These are phyloP conservation scores for Ryuthela nishihirai DNA, from an alignment of 2,888 invertebrate genomes.

Conservation along the genomic window DNA sequence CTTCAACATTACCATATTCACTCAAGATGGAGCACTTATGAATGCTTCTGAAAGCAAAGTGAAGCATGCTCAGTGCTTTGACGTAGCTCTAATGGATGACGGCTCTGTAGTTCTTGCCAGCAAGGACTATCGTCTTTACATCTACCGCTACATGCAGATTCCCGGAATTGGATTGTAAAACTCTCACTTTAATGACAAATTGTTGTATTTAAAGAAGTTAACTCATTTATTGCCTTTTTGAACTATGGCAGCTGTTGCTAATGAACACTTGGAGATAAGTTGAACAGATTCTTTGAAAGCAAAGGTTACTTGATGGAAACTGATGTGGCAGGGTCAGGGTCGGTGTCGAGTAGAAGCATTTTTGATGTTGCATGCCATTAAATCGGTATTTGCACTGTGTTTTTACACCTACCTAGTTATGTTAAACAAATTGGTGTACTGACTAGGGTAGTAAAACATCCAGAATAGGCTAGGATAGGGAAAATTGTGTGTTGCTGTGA, in stretches of 20 bases:
- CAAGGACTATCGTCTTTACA: conserved; percentile 98
- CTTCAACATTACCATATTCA: conserved; percentile 98
- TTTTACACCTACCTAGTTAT: conserved; percentile 1
- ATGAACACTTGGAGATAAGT: no score
- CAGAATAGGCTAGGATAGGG: conserved; percentile 11
- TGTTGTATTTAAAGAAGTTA: conserved; percentile 35
- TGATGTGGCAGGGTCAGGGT: conserved; percentile 10
- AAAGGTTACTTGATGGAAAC: no score
- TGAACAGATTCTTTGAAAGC: no score
- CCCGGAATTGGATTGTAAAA: conserved; percentile 36
- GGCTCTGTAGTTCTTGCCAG: conserved; percentile 97
- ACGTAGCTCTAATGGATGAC: conserved; percentile 98
- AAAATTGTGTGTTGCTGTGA: conserved; percentile 18
- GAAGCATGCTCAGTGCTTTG: conserved; percentile 99
- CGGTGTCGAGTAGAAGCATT: conserved; percentile 13
- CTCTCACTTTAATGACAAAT: conserved; percentile 1
- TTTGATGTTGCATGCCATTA: conserved; percentile 2
- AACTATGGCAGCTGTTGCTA: conserved; percentile 33
- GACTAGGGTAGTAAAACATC: conserved; percentile 1
- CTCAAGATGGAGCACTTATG: conserved; percentile 91
- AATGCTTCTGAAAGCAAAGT: conserved; percentile 99
- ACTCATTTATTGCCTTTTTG: conserved; percentile 29
- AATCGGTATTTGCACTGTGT: background rate
- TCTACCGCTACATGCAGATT: conserved; percentile 84
- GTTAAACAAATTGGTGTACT: no score